Evolutionary conservation across 2,113 vertebrate genomes (phyloP).

Genomic region (Lethenteron reissneri): DNA sequence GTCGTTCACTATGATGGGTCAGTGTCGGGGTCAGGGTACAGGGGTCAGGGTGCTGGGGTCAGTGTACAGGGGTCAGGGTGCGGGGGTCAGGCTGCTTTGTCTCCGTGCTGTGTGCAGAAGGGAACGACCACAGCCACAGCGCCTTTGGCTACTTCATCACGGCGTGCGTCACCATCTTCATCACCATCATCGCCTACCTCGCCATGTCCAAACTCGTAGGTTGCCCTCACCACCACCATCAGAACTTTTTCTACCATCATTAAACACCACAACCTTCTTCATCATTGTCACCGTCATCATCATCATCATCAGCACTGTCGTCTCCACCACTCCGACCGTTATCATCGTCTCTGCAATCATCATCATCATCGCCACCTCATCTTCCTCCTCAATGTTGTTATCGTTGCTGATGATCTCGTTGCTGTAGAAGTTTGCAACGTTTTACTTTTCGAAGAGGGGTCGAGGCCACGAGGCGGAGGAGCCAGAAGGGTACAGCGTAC

Average conservation of each 20-base stretch:
- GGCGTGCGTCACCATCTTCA: conserved; percentile 39
- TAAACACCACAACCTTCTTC: neutral
- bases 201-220: conserved; percentile 36
- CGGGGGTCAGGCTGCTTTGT: neutral
- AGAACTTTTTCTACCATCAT: neutral
- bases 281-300: neutral
- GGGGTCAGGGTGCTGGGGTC: too few species aligned
- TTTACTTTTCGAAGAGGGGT: too few species aligned
- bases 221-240: neutral
- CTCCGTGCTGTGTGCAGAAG: conserved; percentile 21
- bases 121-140: conserved; percentile 20
- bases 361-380: neutral
- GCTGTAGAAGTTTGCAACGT: too few species aligned
- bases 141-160: conserved; percentile 60
- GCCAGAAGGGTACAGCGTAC: too few species aligned
- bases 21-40: too few species aligned
- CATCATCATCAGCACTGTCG: neutral
- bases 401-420: too few species aligned
- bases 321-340: neutral
- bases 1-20: too few species aligned
- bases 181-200: conserved; percentile 43
- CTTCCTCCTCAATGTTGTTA: conserved; percentile 22
- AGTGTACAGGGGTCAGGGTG: too few species aligned
- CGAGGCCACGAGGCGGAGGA: too few species aligned
- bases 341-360: neutral